Conservation (phyloP, 2,113 vertebrate species). For the Daubentonia madagascariensis region DNA sequence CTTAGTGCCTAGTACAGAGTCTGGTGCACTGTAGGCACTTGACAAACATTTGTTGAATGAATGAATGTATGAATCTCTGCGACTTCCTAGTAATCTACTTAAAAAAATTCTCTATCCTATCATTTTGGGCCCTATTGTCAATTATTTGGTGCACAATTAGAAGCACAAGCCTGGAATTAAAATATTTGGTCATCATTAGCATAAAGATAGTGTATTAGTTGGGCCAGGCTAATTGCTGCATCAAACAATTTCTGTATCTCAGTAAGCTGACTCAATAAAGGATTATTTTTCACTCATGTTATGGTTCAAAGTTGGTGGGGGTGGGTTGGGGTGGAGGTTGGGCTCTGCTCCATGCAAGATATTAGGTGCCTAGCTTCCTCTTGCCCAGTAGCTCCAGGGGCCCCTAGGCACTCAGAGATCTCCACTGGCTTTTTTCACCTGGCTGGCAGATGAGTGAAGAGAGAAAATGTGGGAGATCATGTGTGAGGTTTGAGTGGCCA, state of each 20-base stretch:
- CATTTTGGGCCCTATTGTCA: background rate
- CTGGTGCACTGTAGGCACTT: background rate
- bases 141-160: background rate
- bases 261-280: conserved; percentile 14
- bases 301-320: background rate
- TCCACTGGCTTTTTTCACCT: background rate
- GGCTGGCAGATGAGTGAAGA: background rate
- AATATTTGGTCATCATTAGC: conserved; percentile 24
- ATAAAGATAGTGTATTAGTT: background rate
- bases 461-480: background rate
- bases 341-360: background rate
- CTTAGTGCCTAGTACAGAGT: background rate
- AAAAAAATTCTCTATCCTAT: background rate
- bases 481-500: background rate
- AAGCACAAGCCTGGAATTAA: background rate
- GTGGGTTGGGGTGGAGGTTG: background rate
- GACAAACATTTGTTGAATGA: background rate
- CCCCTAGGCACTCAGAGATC: background rate
- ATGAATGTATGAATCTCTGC: background rate
- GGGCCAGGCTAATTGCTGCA: background rate
- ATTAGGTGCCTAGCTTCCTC: background rate
- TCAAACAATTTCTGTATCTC: background rate
- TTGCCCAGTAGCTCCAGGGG: background rate
- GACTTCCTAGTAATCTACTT: background rate
- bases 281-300: background rate